Base-by-base conservation (phyloP, 1,140 invertebrate genomes). In the Drosophila oshimai region DNA sequence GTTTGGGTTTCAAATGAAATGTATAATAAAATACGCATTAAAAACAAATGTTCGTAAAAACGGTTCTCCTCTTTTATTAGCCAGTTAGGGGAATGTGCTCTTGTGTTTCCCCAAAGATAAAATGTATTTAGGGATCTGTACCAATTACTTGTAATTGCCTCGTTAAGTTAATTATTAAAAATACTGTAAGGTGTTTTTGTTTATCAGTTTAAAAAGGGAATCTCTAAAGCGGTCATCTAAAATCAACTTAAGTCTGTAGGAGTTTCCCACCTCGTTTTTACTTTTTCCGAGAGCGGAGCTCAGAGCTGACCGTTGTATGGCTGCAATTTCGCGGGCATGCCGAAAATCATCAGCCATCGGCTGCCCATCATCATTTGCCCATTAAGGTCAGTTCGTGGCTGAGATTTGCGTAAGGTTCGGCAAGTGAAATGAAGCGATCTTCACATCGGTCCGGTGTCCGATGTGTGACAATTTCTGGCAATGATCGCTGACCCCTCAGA, bases 271-370 rank as follows among this genome's bases (percentile, higher is more conserved):
- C 54, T 50, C 36, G 62, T 76, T 80, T 80, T 84, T 76, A 86
- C 81, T 86, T 84, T 80, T 71, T 18, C 22, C 9, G 20, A 33
- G 28, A 34, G 54, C 39, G 26, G 22, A 57, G 34, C 41, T 68
- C 29, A 53, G 26, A 34, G 50, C 3, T 31, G 29, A 28, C 33
- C 45, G 20, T 77, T 84, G 86, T 64, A 86, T 79, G 39, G 75
- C 80, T 45, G 67, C 65, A 68, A 86, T 80, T 84, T 75, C 46
- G 55, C 53, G 60, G 71, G 47, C 75, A 60, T 61, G 80, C 57
- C 31, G 51, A 86, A 84, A 84, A 84, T 73, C 81, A 86, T 78
- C 72, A 79, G 79, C 60, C 45, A 84, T 84, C 79, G n/a, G n/a
- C n/a, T n/a, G n/a, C n/a, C n/a, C n/a, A n/a, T n/a, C n/a, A n/a